These are phyloP conservation scores for Eupithecia centaureata DNA, from an alignment of 2,888 invertebrate species.

Conservation along the genomic window DNA sequence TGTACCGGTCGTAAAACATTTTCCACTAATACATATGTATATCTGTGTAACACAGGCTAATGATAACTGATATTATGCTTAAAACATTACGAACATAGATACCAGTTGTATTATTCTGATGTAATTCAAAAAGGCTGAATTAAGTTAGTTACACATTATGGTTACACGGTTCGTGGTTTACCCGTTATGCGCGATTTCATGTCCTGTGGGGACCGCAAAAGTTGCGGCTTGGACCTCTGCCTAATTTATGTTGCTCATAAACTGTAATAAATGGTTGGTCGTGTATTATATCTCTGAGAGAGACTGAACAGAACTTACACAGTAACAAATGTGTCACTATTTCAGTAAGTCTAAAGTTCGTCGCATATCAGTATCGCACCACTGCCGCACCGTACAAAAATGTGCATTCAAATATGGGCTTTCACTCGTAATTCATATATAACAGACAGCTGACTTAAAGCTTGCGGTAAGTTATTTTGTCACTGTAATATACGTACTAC, in stretches of 20 bases:
- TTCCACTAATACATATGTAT: too few relatives aligned
- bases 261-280: conserved; percentile 1
- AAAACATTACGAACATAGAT: too few relatives aligned
- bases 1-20: too few relatives aligned
- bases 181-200: neutral
- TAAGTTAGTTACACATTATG: neutral
- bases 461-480: too few relatives aligned
- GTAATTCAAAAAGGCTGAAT: neutral
- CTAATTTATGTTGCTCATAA: conserved; percentile 17
- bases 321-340: neutral
- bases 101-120: neutral
- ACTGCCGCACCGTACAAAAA: too few relatives aligned
- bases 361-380: too few relatives aligned
- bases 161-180: neutral
- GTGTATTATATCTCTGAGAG: neutral
- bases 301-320: neutral
- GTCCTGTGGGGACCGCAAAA: neutral
- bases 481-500: too few relatives aligned
- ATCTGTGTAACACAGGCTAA: too few relatives aligned
- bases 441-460: too few relatives aligned
- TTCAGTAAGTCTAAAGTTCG: neutral
- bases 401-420: too few relatives aligned
- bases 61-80: too few relatives aligned
- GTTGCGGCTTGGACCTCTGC: conserved; percentile 4
- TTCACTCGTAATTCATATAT: too few relatives aligned